Percentiles rank a stretch among this genome's conserved stretches.
Conservation (phyloP, 1,140 invertebrate species). For the Xylocopa sonorina region DNA sequence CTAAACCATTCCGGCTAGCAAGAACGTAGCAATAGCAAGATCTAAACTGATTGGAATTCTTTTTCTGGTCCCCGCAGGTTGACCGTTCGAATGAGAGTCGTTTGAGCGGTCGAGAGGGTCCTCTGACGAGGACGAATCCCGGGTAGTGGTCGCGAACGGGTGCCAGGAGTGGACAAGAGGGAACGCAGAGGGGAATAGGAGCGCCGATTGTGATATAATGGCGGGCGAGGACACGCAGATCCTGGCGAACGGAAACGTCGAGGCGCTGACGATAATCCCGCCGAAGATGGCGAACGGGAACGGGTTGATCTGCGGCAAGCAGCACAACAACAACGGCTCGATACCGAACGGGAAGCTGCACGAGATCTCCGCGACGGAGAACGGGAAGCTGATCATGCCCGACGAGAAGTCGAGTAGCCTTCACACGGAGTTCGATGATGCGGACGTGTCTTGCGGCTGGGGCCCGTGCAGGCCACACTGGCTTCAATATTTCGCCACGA, state of each 20-base stretch:
- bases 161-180: not conserved
- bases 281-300: constrained; percentile 76
- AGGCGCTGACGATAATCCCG: constrained; percentile 75
- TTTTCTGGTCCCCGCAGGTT: constrained; percentile 34
- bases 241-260: constrained; percentile 71
- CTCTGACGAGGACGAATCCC: constrained; percentile 42
- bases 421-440: constrained; percentile 78
- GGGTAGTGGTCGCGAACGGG: not conserved
- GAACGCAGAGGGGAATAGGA: not conserved
- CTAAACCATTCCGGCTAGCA: too few relatives aligned
- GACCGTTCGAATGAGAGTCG: constrained; percentile 27
- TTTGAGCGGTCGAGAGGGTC: constrained; percentile 18
- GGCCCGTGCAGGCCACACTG: constrained; percentile 87
- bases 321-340: constrained; percentile 77
- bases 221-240: constrained; percentile 75
- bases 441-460: constrained; percentile 85
- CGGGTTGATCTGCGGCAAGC: constrained; percentile 70
- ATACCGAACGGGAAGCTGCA: constrained; percentile 76
- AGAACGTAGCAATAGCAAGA: too few relatives aligned
- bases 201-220: constrained; percentile 64
- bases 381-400: constrained; percentile 69
- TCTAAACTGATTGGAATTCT: not conserved
- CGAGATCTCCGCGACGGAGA: constrained; percentile 68
- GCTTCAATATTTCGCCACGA: constrained; percentile 91
- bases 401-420: constrained; percentile 74